phyloP scores from a whole-genome alignment of 2,113 vertebrate genomes.

The Phyllostomus discolor region DNA sequence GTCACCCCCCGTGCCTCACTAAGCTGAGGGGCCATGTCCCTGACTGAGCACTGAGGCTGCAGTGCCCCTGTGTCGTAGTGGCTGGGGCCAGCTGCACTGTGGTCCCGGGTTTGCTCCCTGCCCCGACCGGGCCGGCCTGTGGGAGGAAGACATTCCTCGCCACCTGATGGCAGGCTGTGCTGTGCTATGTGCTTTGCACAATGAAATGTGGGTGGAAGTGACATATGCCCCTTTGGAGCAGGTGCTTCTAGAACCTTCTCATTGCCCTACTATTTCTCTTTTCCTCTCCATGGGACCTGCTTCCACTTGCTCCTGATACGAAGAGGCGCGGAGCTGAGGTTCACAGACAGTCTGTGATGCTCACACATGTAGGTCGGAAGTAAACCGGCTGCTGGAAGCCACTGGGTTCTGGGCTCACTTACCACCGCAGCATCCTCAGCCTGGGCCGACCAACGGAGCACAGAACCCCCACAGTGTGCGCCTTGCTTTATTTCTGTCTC shows the following conservation, averaged over 20 bases:
- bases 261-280: neutral
- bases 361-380: neutral
- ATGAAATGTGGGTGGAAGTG: neutral
- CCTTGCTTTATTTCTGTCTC: neutral
- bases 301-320: neutral
- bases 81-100: fast-evolving
- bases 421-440: neutral
- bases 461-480: fast-evolving
- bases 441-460: neutral
- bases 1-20: neutral
- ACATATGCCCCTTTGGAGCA: neutral
- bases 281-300: neutral
- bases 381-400: neutral
- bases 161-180: neutral
- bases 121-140: fast-evolving
- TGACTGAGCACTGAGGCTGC: fast-evolving
- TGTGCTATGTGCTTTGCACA: neutral
- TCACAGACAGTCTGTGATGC: neutral
- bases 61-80: fast-evolving
- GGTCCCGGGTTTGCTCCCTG: neutral
- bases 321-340: neutral
- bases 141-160: neutral
- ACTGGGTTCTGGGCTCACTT: neutral
- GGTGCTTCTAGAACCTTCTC: neutral
- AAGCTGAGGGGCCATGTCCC: fast-evolving